Evolutionary conservation across 2,797 vertebrate genomes (phyloP).

Genomic region (Melanotaenia boesemani): DNA sequence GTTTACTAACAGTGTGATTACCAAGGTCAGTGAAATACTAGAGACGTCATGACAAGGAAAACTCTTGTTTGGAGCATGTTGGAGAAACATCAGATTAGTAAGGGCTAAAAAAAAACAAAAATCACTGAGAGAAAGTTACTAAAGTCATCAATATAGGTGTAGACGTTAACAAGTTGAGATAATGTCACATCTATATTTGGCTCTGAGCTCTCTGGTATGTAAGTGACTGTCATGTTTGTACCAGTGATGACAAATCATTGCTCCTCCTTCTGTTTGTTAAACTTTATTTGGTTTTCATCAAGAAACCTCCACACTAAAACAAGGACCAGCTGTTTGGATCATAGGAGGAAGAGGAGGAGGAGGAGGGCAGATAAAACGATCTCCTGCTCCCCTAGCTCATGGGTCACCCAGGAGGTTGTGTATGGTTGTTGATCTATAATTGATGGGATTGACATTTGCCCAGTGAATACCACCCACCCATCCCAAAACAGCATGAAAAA

Average conservation of each 20-base stretch:
- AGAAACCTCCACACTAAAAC: slow-evolving; percentile 37
- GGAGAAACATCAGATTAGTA: not conserved
- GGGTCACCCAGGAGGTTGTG: slow-evolving; percentile 17
- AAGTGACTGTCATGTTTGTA: slow-evolving; percentile 41
- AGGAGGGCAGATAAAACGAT: slow-evolving; percentile 33
- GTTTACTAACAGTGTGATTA: no score
- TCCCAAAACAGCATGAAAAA: no score
- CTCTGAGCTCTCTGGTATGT: slow-evolving; percentile 28
- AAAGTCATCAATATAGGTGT: not conserved
- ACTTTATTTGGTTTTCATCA: slow-evolving; percentile 37
- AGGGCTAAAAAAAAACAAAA: no score
- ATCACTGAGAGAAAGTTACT: not conserved
- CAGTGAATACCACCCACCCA: no score
- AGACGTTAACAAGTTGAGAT: not conserved
- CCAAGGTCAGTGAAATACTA: no score
- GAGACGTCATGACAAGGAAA: no score
- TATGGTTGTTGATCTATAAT: no score
- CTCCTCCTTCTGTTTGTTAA: slow-evolving; percentile 47
- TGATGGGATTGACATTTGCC: no score
- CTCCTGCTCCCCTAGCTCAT: slow-evolving; percentile 13
- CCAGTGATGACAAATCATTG: slow-evolving; percentile 37
- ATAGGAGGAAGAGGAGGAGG: slow-evolving; percentile 18
- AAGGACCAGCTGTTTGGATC: slow-evolving; percentile 44
- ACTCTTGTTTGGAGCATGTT: no score
- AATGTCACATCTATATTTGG: slow-evolving; percentile 28